Evolutionary conservation across 2,113 vertebrate species (phyloP), one percentile per base, ranked within the genome.

Genomic region (Gracilinanus agilis): DNA sequence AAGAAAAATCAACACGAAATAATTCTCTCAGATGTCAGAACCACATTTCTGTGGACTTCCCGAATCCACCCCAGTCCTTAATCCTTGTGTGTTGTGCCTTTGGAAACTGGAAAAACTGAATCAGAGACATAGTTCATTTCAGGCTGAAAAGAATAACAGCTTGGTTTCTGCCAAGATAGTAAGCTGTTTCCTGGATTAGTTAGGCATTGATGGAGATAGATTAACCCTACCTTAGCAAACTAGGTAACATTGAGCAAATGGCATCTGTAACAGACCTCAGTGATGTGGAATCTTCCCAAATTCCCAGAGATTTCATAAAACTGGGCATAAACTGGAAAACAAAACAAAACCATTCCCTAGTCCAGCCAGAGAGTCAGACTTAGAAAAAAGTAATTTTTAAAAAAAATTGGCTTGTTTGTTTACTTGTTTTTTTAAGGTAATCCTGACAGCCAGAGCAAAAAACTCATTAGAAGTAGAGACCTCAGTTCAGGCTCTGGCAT

Each of bases 41-140:
- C 55, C 55, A 88, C 34, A 94, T 83, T 96, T 95, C 91, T 92
- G 44, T 92, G 67, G 53, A 83, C 34, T 94, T 94, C 92, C 61
- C 25, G 92, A 49, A 91, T 24, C 54, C 24, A 90, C 27, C 27
- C 16, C 9, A 88, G 40, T 90, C 55, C 58, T 95, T 91, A 91
- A 58, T 91, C 56, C 44, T 24, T 88, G 0, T 55, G 89, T 3
- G 61, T 54, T 93, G 13, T 0, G 44, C 44, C 12, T 75, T 1
- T 90, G 40, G 91, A 93, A 1, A 6, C 23, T 54, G 92, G 94
- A 95, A 91, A 96, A 93, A 40, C 19, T 94, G 54, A 96, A 96
- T 55, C 25, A 93, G 10, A 53, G 13, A 91, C 40, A 92, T 53
- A 89, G 34, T 90, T 93, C 40, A 90, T 10, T 93, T 90, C 24